Percentiles rank a stretch among this genome's conserved stretches.
Conservation (phyloP, 2,888 invertebrate species). For the Pollenia amentaria region DNA sequence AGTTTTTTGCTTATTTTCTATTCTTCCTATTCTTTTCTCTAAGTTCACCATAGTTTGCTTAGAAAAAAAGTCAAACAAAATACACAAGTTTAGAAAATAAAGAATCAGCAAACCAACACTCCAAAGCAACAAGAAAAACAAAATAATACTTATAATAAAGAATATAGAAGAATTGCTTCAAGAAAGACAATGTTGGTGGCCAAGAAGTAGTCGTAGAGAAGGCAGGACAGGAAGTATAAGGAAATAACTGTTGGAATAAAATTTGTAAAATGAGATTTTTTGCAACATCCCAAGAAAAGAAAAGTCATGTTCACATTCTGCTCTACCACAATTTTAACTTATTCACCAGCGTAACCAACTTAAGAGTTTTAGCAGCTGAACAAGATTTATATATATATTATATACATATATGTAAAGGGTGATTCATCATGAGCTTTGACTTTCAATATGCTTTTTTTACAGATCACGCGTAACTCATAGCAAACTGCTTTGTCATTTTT, state of each 20-base stretch:
- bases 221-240: conserved; percentile 61
- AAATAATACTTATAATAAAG: conserved; percentile 23
- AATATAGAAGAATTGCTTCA: conserved; percentile 28
- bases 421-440: too few species aligned
- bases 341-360: not conserved
- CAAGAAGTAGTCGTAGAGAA: not conserved
- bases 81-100: conserved; percentile 18
- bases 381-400: conserved; percentile 40
- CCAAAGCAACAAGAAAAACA: not conserved
- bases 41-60: conserved; percentile 7
- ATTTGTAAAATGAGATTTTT: conserved; percentile 41
- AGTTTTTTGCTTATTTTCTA: not conserved
- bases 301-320: conserved; percentile 22
- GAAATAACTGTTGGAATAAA: conserved; percentile 64
- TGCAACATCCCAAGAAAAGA: not conserved
- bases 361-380: conserved; percentile 23
- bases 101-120: conserved; percentile 12
- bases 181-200: conserved; percentile 16
- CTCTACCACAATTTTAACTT: not conserved
- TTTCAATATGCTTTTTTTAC: too few species aligned
- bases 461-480: too few species aligned
- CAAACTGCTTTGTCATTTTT: too few species aligned
- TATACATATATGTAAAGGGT: too few species aligned
- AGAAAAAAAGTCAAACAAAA: conserved; percentile 3
- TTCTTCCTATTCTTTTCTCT: not conserved